Evolutionary conservation across 2,797 vertebrate genomes (phyloP), one percentile per base, ranked within the genome.

Genomic region (Tamandua tetradactyla): DNA sequence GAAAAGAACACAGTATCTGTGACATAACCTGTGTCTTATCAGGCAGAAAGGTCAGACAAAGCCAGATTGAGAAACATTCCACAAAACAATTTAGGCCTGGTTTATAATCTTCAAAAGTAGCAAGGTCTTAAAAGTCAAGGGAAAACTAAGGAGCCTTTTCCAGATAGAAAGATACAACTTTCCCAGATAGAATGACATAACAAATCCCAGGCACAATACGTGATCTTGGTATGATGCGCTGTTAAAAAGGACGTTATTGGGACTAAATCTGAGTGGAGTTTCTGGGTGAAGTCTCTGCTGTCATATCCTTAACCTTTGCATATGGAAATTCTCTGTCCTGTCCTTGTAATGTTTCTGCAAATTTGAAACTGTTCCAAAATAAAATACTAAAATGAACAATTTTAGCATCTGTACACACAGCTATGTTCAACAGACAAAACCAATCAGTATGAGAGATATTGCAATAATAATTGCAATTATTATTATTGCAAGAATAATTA

Each of bases 71-170:
- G 86, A 92, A 83, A 32, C n/a, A 44, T 47, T 82, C 49, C 35
- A 64, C 35, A 57, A 15, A 92, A 72, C 78, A 35, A 55, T 35
- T 35, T 35, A 35, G 62, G 74, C 72, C n/a, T 74, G 12, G 11
- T 55, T 44, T 59, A 84, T 37, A 71, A 64, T 64, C 57, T 93
- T 93, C 69, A 15, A 35, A 81, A 69, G 20, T 47, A 64, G 35
- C 80, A 79, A 42, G 42, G 49, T 69, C 83, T 91, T 44, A 69
- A 47, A 81, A 83, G 59, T 87, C 80, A 78, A 78, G 71, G 55
- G 49, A 91, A 75, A 14, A 47, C 6, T 47, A 47, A 47, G 44
- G 11, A 47, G 44, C 44, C 44, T 47, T 47, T 47, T 57, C 23
- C 57, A 93, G 30, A 37, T 5, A 72, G 81, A 87, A 44, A 74